phyloP scores from a whole-genome alignment of 2,888 invertebrate species.

The Cheilosia variabilis region DNA sequence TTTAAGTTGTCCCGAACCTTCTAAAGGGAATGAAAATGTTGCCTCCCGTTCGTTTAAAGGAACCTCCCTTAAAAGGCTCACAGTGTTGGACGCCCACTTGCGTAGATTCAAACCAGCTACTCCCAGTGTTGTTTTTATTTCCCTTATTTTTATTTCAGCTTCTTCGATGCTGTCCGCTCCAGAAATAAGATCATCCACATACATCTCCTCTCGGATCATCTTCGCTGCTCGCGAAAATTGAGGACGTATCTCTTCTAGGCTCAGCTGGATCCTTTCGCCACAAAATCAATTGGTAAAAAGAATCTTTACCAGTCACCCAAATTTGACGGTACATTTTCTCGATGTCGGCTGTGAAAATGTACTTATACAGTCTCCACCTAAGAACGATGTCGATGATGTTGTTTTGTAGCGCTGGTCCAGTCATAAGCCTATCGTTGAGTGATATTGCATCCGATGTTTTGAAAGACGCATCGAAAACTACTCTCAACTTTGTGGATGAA shows the following conservation, averaged over 20 bases:
- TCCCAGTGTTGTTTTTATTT: background rate
- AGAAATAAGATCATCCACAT: constrained; percentile 18
- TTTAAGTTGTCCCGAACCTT: constrained; percentile 7
- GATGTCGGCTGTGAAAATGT: constrained; percentile 76
- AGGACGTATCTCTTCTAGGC: background rate
- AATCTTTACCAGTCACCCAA: background rate
- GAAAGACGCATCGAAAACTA: constrained; percentile 58
- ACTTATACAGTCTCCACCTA: constrained; percentile 17
- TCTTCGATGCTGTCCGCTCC: background rate
- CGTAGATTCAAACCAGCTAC: constrained; percentile 11
- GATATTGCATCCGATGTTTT: constrained; percentile 58
- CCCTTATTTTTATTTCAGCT: background rate
- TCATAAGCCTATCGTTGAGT: constrained; percentile 71
- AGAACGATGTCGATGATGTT: constrained; percentile 7
- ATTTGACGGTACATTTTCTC: constrained; percentile 38
- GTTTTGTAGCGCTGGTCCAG: constrained; percentile 28
- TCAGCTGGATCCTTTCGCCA: constrained; percentile 3
- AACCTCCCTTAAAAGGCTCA: background rate
- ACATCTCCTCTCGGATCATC: constrained; percentile 2
- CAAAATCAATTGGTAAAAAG: background rate
- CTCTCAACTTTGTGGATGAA: constrained; percentile 35
- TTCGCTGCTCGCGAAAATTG: background rate
- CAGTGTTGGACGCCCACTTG: constrained; percentile 18
- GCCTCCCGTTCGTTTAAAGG: constrained; percentile 13
- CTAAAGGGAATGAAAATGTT: background rate